Conservation (phyloP, 2,888 invertebrate species). For the Drosophila trichaetosa region DNA sequence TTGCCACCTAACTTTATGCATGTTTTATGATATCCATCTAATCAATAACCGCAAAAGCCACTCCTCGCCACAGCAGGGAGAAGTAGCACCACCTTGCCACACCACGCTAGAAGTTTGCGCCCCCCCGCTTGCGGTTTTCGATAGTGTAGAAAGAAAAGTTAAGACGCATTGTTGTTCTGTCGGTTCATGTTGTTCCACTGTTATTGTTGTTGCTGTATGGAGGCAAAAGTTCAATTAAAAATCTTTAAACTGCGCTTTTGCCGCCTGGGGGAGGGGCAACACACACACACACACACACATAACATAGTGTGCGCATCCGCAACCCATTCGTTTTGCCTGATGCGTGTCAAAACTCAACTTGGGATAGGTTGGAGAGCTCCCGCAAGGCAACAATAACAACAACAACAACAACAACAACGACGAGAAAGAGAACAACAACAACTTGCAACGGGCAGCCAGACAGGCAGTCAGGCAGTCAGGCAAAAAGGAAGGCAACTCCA, state of each 20-base stretch:
- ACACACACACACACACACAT: neutral
- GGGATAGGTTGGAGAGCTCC: conserved; percentile 83
- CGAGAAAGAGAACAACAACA: conserved; percentile 21
- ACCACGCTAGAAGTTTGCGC: neutral
- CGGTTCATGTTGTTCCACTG: conserved; percentile 39
- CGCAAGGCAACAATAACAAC: conserved; percentile 68
- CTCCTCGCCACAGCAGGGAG: conserved; percentile 21
- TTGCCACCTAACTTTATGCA: conserved; percentile 25
- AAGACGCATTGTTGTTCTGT: conserved; percentile 39
- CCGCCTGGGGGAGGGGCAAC: conserved; percentile 41
- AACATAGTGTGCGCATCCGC: conserved; percentile 36
- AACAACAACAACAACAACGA: conserved; percentile 21
- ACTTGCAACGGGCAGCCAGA: conserved; percentile 35
- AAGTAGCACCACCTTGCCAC: neutral
- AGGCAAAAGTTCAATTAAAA: conserved; percentile 83
- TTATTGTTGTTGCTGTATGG: conserved; percentile 38
- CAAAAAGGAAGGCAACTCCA: conserved; percentile 21
- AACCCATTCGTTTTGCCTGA: conserved; percentile 57
- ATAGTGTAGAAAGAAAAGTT: conserved; percentile 54
- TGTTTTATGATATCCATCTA: conserved; percentile 63
- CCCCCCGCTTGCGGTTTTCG: conserved; percentile 54
- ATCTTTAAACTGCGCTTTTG: conserved; percentile 68
- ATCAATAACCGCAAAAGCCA: conserved; percentile 72
- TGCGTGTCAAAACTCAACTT: conserved; percentile 83
- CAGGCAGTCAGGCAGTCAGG: conserved; percentile 32